Percentiles rank a stretch among this genome's conserved stretches.
phyloP scores from a whole-genome alignment of 2,797 vertebrate genomes.

The Myotis pilosus region DNA sequence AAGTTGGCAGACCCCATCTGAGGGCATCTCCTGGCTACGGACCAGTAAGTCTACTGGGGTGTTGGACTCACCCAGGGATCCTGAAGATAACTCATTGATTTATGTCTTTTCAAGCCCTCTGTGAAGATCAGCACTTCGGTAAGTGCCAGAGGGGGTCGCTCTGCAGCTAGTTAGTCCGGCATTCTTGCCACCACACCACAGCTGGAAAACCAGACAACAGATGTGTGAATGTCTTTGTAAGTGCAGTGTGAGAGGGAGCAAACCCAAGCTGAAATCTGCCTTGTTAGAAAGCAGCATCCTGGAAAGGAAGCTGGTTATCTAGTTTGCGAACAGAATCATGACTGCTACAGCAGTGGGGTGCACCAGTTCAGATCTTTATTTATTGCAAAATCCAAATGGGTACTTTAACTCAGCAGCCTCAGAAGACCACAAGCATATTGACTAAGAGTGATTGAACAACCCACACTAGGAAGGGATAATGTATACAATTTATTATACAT shows the following conservation, averaged over 20 bases:
- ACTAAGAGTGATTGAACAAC: conserved; percentile 41
- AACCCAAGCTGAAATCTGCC: background rate
- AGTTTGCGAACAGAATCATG: background rate
- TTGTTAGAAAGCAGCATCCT: background rate
- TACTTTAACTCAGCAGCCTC: conserved; percentile 47
- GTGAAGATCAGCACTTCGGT: background rate
- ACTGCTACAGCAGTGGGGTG: background rate
- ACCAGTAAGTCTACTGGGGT: background rate
- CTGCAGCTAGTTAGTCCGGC: background rate
- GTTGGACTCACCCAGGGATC: background rate
- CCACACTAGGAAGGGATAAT: conserved; percentile 49
- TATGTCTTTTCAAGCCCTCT: background rate
- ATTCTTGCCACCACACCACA: background rate
- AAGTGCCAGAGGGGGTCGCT: background rate
- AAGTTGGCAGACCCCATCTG: background rate
- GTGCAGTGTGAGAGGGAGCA: background rate
- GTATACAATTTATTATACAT: conserved; percentile 67
- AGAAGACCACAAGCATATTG: conserved; percentile 58
- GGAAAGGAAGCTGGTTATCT: background rate
- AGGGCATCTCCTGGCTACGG: background rate
- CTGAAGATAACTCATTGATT: background rate
- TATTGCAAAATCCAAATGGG: conserved; percentile 43
- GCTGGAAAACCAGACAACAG: background rate
- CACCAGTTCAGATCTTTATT: background rate
- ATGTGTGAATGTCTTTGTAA: background rate